phyloP scores from a whole-genome alignment of 2,113 vertebrate genomes.

The Okapia johnstoni region DNA sequence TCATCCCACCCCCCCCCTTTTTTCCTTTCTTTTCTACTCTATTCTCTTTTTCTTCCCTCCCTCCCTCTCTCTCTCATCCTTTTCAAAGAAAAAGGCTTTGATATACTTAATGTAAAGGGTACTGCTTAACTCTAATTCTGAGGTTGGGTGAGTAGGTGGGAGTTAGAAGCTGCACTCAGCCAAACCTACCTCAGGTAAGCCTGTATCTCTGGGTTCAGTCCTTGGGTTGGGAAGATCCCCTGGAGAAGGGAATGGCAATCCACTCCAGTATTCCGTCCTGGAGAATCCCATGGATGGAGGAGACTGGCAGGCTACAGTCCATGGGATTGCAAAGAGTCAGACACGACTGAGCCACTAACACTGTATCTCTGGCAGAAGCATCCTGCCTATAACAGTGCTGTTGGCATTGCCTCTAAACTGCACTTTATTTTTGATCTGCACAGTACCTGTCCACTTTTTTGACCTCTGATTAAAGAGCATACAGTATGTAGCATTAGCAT shows the following conservation, averaged over 20 bases:
- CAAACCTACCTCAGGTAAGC: neutral
- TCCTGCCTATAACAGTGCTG: fast-evolving
- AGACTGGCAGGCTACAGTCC: neutral
- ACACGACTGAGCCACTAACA: neutral
- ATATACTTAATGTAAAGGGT: slow-evolving; percentile 42
- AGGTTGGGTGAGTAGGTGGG: neutral
- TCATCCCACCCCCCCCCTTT: fast-evolving
- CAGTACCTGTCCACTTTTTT: neutral
- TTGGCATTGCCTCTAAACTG: neutral
- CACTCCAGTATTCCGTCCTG: neutral
- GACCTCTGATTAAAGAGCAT: slow-evolving; percentile 11
- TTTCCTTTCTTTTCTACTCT: neutral
- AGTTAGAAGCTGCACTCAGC: neutral
- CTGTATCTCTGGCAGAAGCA: fast-evolving
- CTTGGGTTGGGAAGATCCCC: neutral
- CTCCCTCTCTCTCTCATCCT: neutral
- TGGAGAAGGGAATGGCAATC: neutral
- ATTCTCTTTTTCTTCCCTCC: neutral
- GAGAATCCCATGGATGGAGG: neutral
- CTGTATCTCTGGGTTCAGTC: fast-evolving
- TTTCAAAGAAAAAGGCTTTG: slow-evolving; percentile 44
- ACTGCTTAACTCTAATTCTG: slow-evolving; percentile 42
- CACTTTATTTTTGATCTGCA: slow-evolving; percentile 1
- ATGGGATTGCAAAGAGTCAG: neutral
- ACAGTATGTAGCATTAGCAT: neutral